These are phyloP conservation scores for Erebia aethiops DNA, from an alignment of 2,888 invertebrate genomes.

Conservation along the genomic window DNA sequence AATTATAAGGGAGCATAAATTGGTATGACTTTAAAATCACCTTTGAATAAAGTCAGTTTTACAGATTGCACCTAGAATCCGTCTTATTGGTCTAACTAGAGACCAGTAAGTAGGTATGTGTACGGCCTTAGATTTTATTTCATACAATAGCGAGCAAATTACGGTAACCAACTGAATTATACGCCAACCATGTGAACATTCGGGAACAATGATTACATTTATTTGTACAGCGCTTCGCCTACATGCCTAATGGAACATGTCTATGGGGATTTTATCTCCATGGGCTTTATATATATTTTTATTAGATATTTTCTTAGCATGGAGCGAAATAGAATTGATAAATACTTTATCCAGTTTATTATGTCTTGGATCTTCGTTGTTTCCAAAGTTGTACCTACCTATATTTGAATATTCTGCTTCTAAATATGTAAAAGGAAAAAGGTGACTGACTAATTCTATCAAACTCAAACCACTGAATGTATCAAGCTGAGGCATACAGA, in stretches of 20 bases:
- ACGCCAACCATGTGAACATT: conserved; percentile 17
- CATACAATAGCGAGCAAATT: conserved; percentile 21
- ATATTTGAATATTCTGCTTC: too few species aligned
- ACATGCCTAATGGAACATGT: conserved; percentile 1
- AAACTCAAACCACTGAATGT: too few species aligned
- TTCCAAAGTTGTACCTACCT: background rate
- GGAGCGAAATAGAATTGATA: background rate
- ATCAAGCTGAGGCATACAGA: too few species aligned
- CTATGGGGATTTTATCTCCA: conserved; percentile 7
- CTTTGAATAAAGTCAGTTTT: background rate
- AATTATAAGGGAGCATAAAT: too few species aligned
- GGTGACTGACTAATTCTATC: too few species aligned
- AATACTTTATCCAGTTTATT: background rate
- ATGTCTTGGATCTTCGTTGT: background rate
- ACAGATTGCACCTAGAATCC: background rate
- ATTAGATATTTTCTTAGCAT: background rate
- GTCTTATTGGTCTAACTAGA: background rate
- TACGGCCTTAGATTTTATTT: conserved; percentile 6
- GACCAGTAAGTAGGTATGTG: background rate
- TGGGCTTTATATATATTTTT: background rate
- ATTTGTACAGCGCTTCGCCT: conserved; percentile 15
- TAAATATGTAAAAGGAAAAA: too few species aligned
- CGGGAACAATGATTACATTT: conserved; percentile 25
- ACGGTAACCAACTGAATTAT: conserved; percentile 30
- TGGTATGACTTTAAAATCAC: background rate